Evolutionary conservation across 1,140 invertebrate species (phyloP).

Genomic region (Meloidogyne floridensis): DNA sequence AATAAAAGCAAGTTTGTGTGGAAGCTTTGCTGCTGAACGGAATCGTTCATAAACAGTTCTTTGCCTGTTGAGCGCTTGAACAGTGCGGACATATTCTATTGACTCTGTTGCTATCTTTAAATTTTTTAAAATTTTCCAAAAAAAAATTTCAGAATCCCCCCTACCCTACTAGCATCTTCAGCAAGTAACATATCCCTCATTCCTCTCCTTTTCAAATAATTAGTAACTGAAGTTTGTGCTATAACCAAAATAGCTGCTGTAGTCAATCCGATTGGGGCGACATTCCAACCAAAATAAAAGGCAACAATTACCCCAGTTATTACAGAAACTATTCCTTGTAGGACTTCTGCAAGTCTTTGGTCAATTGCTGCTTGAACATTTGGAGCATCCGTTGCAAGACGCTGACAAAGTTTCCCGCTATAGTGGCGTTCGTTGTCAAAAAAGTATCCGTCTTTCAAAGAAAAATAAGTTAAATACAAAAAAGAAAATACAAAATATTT

Average conservation of each 20-base stretch:
- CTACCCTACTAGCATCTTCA: constrained; percentile 41
- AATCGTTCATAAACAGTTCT: constrained; percentile 44
- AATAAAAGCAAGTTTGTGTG: constrained; percentile 49
- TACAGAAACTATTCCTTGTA: constrained; percentile 68
- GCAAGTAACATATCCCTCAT: constrained; percentile 49
- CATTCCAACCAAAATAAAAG: constrained; percentile 65
- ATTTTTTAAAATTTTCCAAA: background rate
- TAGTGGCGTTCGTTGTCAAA: constrained; percentile 69
- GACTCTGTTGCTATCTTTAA: constrained; percentile 56
- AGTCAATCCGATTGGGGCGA: constrained; percentile 61
- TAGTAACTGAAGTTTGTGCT: constrained; percentile 40
- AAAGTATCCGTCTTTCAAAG: constrained; percentile 66
- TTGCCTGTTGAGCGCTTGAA: constrained; percentile 55
- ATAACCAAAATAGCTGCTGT: constrained; percentile 49
- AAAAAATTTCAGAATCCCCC: background rate
- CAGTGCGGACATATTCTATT: constrained; percentile 56
- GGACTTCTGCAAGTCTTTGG: constrained; percentile 66
- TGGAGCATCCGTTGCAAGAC: constrained; percentile 70
- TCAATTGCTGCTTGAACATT: constrained; percentile 70
- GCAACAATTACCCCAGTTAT: constrained; percentile 65
- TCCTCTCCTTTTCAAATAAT: constrained; percentile 57
- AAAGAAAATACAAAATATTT: no score
- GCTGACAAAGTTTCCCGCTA: constrained; percentile 68
- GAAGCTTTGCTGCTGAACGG: constrained; percentile 36
- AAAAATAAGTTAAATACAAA: background rate